Percentiles rank a stretch among this genome's conserved stretches.
phyloP scores from a whole-genome alignment of 1,140 invertebrate species.

The Kradibia gibbosae region DNA sequence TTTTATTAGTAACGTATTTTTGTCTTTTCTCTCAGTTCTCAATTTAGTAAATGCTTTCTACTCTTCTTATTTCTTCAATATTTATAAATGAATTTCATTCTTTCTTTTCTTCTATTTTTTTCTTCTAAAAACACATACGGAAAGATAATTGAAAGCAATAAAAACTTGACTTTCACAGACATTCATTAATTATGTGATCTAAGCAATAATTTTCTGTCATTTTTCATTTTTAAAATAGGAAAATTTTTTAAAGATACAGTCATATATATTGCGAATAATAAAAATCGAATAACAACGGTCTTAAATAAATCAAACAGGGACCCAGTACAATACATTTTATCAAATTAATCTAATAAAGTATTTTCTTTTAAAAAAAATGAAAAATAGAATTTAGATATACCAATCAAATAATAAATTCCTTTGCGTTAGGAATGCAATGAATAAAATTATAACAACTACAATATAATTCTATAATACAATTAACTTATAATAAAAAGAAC shows the following conservation, averaged over 20 bases:
- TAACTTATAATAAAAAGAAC: not conserved
- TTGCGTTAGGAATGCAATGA: no score
- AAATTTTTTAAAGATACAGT: no score
- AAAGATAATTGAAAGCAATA: not conserved
- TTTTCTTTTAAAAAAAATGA: not conserved
- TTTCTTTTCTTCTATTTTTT: not conserved
- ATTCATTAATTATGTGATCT: no score
- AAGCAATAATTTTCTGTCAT: no score
- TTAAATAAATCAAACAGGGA: no score
- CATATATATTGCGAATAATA: no score
- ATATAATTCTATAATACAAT: constrained; percentile 7
- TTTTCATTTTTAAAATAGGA: no score
- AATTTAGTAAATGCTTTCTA: not conserved
- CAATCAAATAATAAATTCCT: not conserved
- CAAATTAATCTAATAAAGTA: not conserved
- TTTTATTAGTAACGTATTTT: not conserved
- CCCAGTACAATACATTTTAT: not conserved
- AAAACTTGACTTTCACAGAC: no score
- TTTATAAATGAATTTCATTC: not conserved
- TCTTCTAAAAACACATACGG: not conserved
- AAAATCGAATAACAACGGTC: no score
- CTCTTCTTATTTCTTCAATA: not conserved
- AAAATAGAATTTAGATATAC: not conserved
- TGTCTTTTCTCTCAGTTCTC: not conserved
- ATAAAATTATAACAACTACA: no score